Conservation (phyloP, 2,797 vertebrate species). For the Sebastes reedi region DNA sequence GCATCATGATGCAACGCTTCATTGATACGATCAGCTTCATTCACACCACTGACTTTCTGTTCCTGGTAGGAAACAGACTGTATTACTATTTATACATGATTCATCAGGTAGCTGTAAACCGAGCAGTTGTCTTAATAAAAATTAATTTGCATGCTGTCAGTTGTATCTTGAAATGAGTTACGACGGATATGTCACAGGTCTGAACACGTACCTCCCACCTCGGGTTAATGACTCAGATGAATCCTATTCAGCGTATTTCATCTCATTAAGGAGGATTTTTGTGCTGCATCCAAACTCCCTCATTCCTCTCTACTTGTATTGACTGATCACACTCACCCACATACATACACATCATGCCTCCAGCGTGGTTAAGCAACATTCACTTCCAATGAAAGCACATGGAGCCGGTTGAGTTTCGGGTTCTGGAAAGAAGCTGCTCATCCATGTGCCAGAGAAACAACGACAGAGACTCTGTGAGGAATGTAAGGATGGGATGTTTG, state of each 20-base stretch:
- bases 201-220: conserved; percentile 18
- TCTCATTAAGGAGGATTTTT: neutral
- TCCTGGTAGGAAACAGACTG: neutral
- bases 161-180: neutral
- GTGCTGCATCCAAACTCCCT: neutral
- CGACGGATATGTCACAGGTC: conserved; percentile 10
- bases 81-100: neutral
- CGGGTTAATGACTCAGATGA: conserved; percentile 34
- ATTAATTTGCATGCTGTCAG: neutral
- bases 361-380: conserved; percentile 9
- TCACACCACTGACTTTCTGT: neutral
- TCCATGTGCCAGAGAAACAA: neutral
- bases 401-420: neutral
- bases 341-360: neutral
- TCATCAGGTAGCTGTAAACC: neutral
- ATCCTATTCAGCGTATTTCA: neutral
- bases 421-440: neutral
- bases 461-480: conserved; percentile 1
- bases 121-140: neutral
- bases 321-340: neutral
- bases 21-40: neutral
- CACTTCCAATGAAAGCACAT: conserved; percentile 18
- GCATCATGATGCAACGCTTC: neutral
- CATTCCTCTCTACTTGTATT: neutral
- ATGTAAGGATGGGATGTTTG: conserved; percentile 15